Evolutionary conservation across 2,888 invertebrate genomes (phyloP).

Genomic region (Nomada flava): DNA sequence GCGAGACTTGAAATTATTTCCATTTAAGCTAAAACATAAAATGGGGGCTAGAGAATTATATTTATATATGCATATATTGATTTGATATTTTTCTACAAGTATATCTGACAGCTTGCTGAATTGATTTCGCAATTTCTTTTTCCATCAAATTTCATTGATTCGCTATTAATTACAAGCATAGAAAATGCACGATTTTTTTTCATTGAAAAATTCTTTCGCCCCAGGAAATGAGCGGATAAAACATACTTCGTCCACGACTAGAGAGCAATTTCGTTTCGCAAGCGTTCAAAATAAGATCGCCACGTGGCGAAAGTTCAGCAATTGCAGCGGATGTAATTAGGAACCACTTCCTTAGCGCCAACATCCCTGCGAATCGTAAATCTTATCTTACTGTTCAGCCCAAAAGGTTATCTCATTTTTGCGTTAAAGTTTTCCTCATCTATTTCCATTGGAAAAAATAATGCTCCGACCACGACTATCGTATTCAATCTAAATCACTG

Average conservation of each 20-base stretch:
- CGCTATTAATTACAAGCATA: too few species aligned
- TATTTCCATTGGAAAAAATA: neutral
- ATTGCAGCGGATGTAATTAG: constrained; percentile 61
- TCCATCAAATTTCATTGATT: too few species aligned
- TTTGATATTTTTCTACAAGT: too few species aligned
- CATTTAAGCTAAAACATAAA: neutral
- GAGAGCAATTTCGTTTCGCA: neutral
- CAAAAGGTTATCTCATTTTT: constrained; percentile 31
- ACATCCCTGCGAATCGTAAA: constrained; percentile 68
- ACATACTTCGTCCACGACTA: neutral
- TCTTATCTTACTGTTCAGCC: constrained; percentile 38
- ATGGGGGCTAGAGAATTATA: too few species aligned
- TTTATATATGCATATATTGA: too few species aligned
- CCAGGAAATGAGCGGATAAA: neutral
- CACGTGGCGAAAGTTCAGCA: constrained; percentile 35
- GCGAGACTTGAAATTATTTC: neutral
- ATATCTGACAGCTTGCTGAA: too few species aligned
- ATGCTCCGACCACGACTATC: neutral
- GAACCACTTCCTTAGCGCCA: constrained; percentile 49
- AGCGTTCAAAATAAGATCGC: neutral
- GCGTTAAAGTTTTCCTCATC: constrained; percentile 28
- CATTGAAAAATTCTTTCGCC: too few species aligned
- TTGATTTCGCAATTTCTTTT: too few species aligned
- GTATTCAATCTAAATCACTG: constrained; percentile 19
- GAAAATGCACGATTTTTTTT: too few species aligned